Evolutionary conservation across 2,888 invertebrate species (phyloP).

Genomic region (Drosophila mulleri): DNA sequence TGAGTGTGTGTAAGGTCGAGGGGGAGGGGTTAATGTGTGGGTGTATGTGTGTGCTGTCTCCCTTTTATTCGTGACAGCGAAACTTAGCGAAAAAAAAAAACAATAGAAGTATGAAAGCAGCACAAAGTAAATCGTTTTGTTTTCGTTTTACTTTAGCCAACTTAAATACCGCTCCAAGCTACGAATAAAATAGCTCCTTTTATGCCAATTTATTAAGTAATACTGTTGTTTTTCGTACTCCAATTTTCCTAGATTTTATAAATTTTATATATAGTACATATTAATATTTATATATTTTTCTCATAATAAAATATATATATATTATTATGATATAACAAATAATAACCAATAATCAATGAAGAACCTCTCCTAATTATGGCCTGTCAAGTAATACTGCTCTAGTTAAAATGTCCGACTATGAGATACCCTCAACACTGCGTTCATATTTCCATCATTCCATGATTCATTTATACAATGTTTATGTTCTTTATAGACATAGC

Average conservation of each 20-base stretch:
- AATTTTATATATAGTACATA: no score
- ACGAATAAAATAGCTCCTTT: neutral
- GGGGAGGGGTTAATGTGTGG: conserved; percentile 4
- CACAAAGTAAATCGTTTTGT: conserved; percentile 39
- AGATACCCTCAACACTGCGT: neutral
- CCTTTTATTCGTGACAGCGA: conserved; percentile 64
- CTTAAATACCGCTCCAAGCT: conserved; percentile 27
- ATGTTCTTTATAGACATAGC: no score
- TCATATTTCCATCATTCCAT: neutral
- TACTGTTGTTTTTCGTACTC: neutral
- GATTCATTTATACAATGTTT: no score
- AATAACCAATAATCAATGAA: conserved; percentile 2
- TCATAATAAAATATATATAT: neutral
- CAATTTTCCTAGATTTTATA: neutral
- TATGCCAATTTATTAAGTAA: neutral
- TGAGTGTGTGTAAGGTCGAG: neutral
- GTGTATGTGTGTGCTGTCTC: conserved; percentile 40
- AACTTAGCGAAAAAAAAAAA: conserved; percentile 48
- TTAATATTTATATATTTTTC: no score
- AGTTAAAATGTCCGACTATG: neutral
- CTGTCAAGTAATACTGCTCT: neutral
- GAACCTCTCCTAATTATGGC: neutral
- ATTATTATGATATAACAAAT: neutral
- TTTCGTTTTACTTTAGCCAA: conserved; percentile 4
- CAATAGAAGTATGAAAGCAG: conserved; percentile 32